These are phyloP conservation scores for Gallinago paraguaiae DNA, from an alignment of 2,113 vertebrate genomes.

Conservation along the genomic window DNA sequence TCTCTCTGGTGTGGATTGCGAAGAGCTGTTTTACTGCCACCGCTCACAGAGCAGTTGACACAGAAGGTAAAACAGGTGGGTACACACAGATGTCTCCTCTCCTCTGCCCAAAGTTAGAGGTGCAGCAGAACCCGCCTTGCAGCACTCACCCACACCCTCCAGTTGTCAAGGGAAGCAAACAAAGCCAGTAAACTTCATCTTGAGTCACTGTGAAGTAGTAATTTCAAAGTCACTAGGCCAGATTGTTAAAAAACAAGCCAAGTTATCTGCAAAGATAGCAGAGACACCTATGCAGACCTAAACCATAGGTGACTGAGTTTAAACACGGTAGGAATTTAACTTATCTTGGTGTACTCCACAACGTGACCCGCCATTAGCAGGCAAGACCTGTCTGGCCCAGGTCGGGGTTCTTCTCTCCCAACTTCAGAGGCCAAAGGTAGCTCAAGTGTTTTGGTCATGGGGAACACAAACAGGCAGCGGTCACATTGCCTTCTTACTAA, in stretches of 20 bases:
- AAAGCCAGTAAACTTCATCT: constrained; percentile 57
- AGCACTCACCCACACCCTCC: not conserved
- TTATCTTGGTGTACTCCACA: not conserved
- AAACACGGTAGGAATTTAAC: not conserved
- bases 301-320: not conserved
- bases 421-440: not conserved
- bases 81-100: not conserved
- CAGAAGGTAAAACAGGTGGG: not conserved
- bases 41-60: not conserved
- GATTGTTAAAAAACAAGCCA: not conserved
- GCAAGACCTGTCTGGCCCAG: rapidly evolving
- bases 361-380: rapidly evolving
- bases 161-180: constrained; percentile 58
- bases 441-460: not conserved
- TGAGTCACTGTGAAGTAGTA: constrained; percentile 1
- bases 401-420: not conserved
- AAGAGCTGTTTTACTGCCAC: not conserved
- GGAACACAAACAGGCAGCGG: not conserved
- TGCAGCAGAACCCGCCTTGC: not conserved
- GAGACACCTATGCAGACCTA: not conserved
- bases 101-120: not conserved
- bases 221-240: not conserved
- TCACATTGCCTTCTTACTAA: not conserved
- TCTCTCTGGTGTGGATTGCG: not conserved
- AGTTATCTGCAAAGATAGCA: constrained; percentile 3